phyloP scores from a whole-genome alignment of 2,113 vertebrate genomes.

The Malurus alboscapulatus region DNA sequence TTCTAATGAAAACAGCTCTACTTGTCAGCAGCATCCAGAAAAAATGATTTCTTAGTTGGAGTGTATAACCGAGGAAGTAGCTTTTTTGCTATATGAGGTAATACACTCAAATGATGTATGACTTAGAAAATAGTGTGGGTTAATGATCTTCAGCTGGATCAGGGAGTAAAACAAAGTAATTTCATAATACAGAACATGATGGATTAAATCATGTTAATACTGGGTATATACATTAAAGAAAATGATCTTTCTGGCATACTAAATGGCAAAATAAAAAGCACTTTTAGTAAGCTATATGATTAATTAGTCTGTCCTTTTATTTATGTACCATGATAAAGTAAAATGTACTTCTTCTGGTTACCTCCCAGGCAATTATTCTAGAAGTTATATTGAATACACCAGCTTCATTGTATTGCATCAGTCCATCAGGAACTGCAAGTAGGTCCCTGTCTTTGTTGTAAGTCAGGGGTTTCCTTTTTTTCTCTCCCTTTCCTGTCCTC shows the following conservation, averaged over 20 bases:
- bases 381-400: conserved; percentile 68
- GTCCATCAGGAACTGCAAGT: conserved; percentile 24
- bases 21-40: conserved; percentile 70
- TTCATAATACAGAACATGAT: conserved; percentile 85
- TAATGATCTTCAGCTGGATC: conserved; percentile 88
- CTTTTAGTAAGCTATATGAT: conserved; percentile 96
- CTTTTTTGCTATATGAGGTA: conserved; percentile 74
- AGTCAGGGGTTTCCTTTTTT: conserved; percentile 11
- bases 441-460: conserved; percentile 49
- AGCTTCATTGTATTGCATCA: conserved; percentile 27
- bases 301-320: conserved; percentile 85
- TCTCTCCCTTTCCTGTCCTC: neutral
- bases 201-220: conserved; percentile 86
- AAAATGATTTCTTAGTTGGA: conserved; percentile 71
- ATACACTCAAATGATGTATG: conserved; percentile 83
- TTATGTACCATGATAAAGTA: conserved; percentile 86
- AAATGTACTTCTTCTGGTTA: conserved; percentile 84
- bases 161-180: conserved; percentile 79
- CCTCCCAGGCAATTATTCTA: conserved; percentile 87
- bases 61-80: conserved; percentile 60
- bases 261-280: conserved; percentile 96
- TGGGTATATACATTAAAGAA: conserved; percentile 92
- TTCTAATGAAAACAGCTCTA: conserved; percentile 66
- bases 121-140: conserved; percentile 78
- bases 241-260: conserved; percentile 85